Conservation (phyloP, 1,140 invertebrate genomes). For the Ceratosolen fusciceps region DNA sequence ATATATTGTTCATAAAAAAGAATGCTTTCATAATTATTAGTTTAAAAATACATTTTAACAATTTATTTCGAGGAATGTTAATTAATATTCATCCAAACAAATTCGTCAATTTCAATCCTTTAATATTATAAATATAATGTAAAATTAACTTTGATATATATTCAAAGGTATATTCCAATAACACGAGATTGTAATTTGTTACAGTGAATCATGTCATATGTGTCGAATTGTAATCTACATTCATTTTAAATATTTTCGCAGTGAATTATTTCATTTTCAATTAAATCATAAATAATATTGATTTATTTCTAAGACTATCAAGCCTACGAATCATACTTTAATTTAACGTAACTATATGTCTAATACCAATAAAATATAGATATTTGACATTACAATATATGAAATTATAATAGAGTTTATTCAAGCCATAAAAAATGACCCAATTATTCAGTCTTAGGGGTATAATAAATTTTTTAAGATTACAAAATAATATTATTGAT, state of each 20-base stretch:
- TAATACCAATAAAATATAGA: not conserved
- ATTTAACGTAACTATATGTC: not conserved
- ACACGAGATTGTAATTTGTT: not conserved
- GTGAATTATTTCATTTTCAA: not conserved
- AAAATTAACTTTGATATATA: no score
- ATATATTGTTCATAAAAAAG: no score
- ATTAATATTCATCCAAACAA: not conserved
- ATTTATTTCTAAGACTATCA: constrained; percentile 6
- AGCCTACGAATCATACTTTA: not conserved
- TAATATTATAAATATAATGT: no score
- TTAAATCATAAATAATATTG: not conserved
- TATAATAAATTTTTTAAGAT: not conserved
- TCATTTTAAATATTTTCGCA: not conserved
- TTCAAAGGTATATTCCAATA: not conserved
- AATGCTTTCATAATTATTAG: no score
- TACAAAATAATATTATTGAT: not conserved
- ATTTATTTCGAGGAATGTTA: no score
- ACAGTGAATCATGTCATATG: not conserved
- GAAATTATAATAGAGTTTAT: not conserved
- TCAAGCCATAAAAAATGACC: not conserved
- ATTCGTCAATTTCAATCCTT: not conserved
- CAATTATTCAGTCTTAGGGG: not conserved
- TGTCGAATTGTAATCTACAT: not conserved
- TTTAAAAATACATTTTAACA: no score
- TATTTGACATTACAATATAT: not conserved